Base-by-base conservation (phyloP, 2,113 vertebrate genomes). In the Bombycilla garrulus region DNA sequence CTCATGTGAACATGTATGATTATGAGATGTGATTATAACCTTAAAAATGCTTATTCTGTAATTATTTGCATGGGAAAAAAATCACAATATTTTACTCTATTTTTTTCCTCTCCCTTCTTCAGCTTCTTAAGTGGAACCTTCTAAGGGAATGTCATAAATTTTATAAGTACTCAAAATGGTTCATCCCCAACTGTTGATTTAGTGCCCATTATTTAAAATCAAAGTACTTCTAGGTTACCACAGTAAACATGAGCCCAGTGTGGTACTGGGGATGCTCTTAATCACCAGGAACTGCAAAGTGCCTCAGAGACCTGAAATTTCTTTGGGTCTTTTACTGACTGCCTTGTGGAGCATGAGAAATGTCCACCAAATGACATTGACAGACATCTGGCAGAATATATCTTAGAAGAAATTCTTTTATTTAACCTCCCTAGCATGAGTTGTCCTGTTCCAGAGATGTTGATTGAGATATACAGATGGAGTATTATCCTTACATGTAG, bases 101-200 rank as follows among this genome's bases (percentile, higher is more conserved):
- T 60, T 10, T 25, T 10, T 6, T 9, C 2, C 8, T 4, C 8
- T 9, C 7, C 4, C 9, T 38, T 45, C 20, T 45, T 19, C 78
- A 88, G 18, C 40, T 87, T 70, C 71, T 70, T 74, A 93, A 86
- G 54, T 60, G 40, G 54, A 79, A 67, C 15, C 19, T 84, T 95
- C n/a, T 53, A 65, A 85, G 58, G 40, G 53, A 88, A 92, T 47
- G 60, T 45, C 81, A 96, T 79, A 92, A 86, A 33, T 58, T 12
- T 36, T 89, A 7, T 36, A 51, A 54, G 25, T 72, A 61, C 42
- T 20, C 5, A 1, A 90, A 69, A 80, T 45, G 20, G 28, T 76
- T 78, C 76, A 38, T 74, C 53, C 69, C 26, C 12, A 24, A 19
- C 14, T 38, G 36, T 13, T 85, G 38, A 71, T 69, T 88, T 74